Conservation (phyloP, 92 coral and sea anemone species). For the Parazoanthus atlanticus region DNA sequence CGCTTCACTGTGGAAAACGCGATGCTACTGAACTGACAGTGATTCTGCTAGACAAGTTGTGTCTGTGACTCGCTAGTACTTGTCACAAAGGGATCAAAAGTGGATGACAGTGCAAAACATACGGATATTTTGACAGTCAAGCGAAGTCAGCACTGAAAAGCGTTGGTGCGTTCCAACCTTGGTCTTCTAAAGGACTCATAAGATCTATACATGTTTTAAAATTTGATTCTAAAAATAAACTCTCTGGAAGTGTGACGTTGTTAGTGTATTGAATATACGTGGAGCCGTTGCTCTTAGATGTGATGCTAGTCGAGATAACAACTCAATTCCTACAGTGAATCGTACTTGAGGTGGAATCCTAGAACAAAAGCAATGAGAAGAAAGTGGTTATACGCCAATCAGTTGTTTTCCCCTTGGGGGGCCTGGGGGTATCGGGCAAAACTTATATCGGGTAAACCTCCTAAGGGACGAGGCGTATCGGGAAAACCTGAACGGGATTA, state of each 20-base stretch:
- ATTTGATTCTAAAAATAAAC: constrained; percentile 8
- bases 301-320: not conserved
- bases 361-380: not conserved
- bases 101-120: too few species aligned
- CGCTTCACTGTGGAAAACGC: not conserved
- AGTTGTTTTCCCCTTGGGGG: not conserved
- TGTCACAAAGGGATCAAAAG: too few species aligned
- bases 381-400: not conserved
- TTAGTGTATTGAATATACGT: not conserved
- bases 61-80: too few species aligned
- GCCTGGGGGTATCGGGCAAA: not conserved
- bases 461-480: not conserved
- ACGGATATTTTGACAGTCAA: not conserved
- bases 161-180: not conserved
- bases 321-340: not conserved
- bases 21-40: not conserved
- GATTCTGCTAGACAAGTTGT: not conserved
- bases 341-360: constrained; percentile 31
- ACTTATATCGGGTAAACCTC: too few species aligned
- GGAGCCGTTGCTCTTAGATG: not conserved
- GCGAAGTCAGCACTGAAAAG: not conserved
- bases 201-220: not conserved
- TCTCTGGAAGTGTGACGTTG: constrained; percentile 1
- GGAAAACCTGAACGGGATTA: too few species aligned
- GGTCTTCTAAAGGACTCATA: not conserved